Evolutionary conservation across 2,113 vertebrate species (phyloP).

Genomic region (Erythrocercus mccallii): DNA sequence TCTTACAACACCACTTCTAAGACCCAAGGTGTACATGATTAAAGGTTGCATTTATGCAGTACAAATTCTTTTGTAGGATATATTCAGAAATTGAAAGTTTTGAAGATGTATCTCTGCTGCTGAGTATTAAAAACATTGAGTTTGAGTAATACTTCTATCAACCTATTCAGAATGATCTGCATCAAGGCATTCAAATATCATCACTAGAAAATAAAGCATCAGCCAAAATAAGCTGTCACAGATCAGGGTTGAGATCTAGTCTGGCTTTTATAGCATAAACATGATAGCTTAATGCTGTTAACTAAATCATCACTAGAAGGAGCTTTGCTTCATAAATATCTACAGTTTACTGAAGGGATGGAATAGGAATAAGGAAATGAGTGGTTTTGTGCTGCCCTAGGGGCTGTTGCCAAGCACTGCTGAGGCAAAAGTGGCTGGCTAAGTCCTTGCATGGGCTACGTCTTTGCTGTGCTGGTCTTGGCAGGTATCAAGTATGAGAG

Average conservation of each 20-base stretch:
- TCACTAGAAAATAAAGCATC: not conserved
- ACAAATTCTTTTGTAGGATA: not conserved
- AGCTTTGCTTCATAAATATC: not conserved
- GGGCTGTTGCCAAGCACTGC: not conserved
- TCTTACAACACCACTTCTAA: not conserved
- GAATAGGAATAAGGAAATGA: not conserved
- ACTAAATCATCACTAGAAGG: not conserved
- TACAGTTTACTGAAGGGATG: not conserved
- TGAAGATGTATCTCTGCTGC: not conserved
- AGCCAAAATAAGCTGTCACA: not conserved
- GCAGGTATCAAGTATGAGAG: not conserved
- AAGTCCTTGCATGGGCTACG: accelerated
- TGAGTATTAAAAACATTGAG: not conserved
- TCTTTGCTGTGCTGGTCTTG: not conserved
- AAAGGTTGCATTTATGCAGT: not conserved
- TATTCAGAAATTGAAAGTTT: not conserved
- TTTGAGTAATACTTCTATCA: not conserved
- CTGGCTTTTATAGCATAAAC: not conserved
- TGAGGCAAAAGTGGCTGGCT: not conserved
- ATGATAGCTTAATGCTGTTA: not conserved
- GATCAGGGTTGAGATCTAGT: not conserved
- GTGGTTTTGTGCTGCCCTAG: not conserved
- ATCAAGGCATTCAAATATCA: not conserved
- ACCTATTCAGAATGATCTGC: not conserved
- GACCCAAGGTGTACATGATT: not conserved